phyloP scores from a whole-genome alignment of 2,797 vertebrate species.

The Thalassophryne amazonica region DNA sequence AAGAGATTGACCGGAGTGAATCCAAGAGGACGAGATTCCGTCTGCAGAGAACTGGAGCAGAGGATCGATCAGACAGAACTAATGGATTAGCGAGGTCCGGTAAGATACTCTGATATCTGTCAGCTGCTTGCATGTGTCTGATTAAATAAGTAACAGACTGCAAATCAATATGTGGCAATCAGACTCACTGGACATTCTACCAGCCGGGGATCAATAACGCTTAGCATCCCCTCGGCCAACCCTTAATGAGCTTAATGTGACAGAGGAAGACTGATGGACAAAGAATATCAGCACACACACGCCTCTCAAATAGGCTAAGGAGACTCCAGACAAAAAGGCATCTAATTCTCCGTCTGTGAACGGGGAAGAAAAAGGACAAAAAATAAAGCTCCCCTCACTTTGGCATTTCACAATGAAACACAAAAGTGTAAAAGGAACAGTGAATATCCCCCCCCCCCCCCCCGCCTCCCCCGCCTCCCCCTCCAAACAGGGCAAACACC shows the following conservation, averaged over 20 bases:
- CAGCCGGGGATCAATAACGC: constrained; percentile 61
- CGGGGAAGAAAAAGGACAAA: neutral
- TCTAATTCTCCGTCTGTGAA: constrained; percentile 6
- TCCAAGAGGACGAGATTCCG: constrained; percentile 3
- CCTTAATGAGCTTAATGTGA: constrained; percentile 55
- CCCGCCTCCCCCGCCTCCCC: too few species aligned
- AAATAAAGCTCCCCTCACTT: neutral
- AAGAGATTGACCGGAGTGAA: constrained; percentile 14
- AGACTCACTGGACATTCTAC: constrained; percentile 45
- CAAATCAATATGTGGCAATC: constrained; percentile 54
- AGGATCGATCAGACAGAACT: constrained; percentile 51
- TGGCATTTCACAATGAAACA: constrained; percentile 33
- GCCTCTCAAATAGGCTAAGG: constrained; percentile 7
- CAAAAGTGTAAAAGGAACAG: constrained; percentile 23
- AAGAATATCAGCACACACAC: constrained; percentile 7
- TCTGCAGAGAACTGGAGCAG: neutral
- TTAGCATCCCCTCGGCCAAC: constrained; percentile 42
- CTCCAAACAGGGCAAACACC: constrained; percentile 23
- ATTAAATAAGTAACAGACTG: constrained; percentile 35
- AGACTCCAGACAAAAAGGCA: constrained; percentile 34
- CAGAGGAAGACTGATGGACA: constrained; percentile 44
- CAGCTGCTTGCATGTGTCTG: constrained; percentile 48
- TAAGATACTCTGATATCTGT: constrained; percentile 46
- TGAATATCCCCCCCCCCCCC: constrained; percentile 45
- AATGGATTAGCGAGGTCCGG: constrained; percentile 60